Base-by-base conservation (phyloP, 2,888 invertebrate genomes). In the Linnaemya tessellans region DNA sequence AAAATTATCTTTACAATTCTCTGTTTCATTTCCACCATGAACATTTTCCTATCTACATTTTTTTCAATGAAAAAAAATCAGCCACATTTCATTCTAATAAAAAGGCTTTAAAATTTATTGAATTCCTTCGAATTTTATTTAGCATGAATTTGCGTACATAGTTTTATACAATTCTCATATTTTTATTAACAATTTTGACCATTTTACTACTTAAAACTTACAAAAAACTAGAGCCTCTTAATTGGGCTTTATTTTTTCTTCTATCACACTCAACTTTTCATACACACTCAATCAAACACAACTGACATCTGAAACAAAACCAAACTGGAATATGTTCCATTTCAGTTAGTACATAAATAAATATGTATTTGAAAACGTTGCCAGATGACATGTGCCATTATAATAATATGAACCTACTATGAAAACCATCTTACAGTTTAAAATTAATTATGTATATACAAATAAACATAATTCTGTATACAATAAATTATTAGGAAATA, bases 131-230 rank as follows among this genome's bases (percentile, higher is more conserved):
- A 64, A 46, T 54, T 84, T 74, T 79, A 79, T 75, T 79, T 49
- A 20, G 46, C 38, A 22, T 15, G 13, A 30, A 46, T 67, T 15
- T 22, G 22, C 13, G 25, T 25, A 22, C 43, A 54, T 70, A 62
- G 11, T 65, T 75, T 73, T 71, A 41, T 35, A 60, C 18, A 60
- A 68, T 84, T 79, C 15, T 58, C 25, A 68, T 68, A 78, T 60
- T 81, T 86, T 84, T 67, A 54, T 56, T 46, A 54, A 77, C 73
- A 75, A 49, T 71, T 73, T 71, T 77, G 2, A 13, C 20, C 18
- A 77, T 54, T 85, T 75, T 65, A 77, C 60, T 65, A 85, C 75
- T 74, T 58, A 84, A 87, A 88, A 88, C 87, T 88, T 87, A 87
- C 88, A 84, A 86, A 85, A 46, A 85, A 84, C 75, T 82, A 60